Evolutionary conservation across 2,797 vertebrate genomes (phyloP).

Genomic region (Cetoscarus ocellatus): DNA sequence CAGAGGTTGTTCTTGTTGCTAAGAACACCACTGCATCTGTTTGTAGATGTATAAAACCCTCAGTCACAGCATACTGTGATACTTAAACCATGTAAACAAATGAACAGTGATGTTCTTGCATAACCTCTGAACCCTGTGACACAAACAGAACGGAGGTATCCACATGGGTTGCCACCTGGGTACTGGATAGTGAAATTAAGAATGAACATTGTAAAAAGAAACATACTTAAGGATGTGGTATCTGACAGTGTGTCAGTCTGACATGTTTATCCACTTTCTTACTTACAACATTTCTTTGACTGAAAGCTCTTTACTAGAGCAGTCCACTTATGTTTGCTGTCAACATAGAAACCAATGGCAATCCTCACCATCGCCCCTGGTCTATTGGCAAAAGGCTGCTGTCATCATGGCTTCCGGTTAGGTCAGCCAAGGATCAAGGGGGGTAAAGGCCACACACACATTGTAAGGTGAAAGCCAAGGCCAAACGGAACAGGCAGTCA

Average conservation of each 20-base stretch:
- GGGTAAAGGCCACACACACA: constrained; percentile 99
- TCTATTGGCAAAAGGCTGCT: constrained; percentile 99
- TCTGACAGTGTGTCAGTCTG: constrained; percentile 52
- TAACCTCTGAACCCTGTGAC: constrained; percentile 76
- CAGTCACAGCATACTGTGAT: constrained; percentile 64
- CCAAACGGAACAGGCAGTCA: constrained; percentile 99
- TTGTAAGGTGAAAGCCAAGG: constrained; percentile 99
- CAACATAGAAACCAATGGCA: constrained; percentile 93
- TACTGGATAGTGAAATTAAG: constrained; percentile 50
- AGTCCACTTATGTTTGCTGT: constrained; percentile 81
- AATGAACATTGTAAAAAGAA: constrained; percentile 37
- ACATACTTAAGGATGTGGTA: constrained; percentile 32
- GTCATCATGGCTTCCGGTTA: constrained; percentile 99
- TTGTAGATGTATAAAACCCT: constrained; percentile 64
- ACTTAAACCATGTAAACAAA: constrained; percentile 74
- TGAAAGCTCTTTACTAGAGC: constrained; percentile 74
- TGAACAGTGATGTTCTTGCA: constrained; percentile 81
- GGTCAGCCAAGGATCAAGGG: constrained; percentile 99
- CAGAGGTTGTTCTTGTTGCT: constrained; percentile 65
- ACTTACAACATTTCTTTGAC: constrained; percentile 74
- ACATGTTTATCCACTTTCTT: constrained; percentile 47
- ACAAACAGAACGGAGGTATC: constrained; percentile 75
- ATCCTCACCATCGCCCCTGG: constrained; percentile 99
- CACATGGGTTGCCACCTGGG: constrained; percentile 60
- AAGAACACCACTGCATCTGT: constrained; percentile 81